Evolutionary conservation across 2,797 vertebrate species (phyloP), one percentile per base, ranked within the genome.

Genomic region (Acanthurus leucopareius): DNA sequence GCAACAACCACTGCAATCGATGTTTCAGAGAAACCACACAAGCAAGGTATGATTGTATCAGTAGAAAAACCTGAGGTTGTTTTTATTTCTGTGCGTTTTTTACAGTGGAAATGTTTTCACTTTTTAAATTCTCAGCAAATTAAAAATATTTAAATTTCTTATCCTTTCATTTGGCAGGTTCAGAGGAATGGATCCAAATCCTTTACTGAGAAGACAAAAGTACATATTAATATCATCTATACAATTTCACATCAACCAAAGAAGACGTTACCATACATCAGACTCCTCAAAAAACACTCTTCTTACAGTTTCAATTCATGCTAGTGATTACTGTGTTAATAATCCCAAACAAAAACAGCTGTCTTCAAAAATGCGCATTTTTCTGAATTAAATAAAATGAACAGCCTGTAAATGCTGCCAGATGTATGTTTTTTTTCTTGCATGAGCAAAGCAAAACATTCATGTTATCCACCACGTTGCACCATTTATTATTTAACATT

Each of bases 11-110:
- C 89, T 53, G 73, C 63, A 7, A 54, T 63, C 20, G 70, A 89
- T 44, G 83, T 81, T 69, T 71, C 76, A 2, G 83, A 86, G 86
- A 83, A 92, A 75, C 69, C 91, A 69, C 85, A 89, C 84, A 82
- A 92, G 80, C 91, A 89, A 83, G 93, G 93, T 93, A 86, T 17
- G 83, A 88, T 65, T 82, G 69, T 65, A 82, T 71, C 70, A 52
- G 75, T 91, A 90, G 59, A 91, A 91, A 93, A 92, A 91, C 91
- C 92, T 94, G 93, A 94, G 91, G 78, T 86, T 57, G 67, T 80
- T 86, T 86, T 89, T 83, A 80, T 86, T 86, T 85, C 75, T 28
- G 59, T 90, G 89, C 90, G 87, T 85, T 83, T 40, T 40, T 73
- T 84, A 90, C 85, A 85, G 84, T 79, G 74, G 80, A 67, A 56